A percentile compares a stretch with the other conserved stretches of the same genome.
Conservation (phyloP, 1,140 invertebrate genomes). For the Parapsyche elsis region DNA sequence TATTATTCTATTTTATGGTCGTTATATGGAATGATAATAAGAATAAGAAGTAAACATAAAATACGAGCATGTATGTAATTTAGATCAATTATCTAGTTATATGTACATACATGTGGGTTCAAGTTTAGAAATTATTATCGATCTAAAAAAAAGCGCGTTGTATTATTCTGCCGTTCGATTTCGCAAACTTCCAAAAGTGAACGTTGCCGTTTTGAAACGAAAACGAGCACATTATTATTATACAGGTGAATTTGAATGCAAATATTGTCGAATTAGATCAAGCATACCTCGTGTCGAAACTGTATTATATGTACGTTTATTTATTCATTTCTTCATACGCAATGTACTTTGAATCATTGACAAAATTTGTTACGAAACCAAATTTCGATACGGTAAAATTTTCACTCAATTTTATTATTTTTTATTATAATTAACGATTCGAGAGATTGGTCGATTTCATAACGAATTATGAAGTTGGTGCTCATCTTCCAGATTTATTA, state of each 20-base stretch:
- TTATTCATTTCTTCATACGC: neutral
- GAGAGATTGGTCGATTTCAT: constrained; percentile 8
- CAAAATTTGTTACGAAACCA: neutral
- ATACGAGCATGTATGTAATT: too few species aligned
- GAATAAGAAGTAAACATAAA: too few species aligned
- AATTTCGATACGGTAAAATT: neutral
- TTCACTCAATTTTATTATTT: too few species aligned
- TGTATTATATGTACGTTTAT: neutral
- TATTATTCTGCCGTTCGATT: constrained; percentile 4
- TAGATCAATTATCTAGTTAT: too few species aligned
- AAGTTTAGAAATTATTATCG: too few species aligned
- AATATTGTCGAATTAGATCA: constrained; percentile 24
- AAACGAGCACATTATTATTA: neutral
- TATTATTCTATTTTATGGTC: neutral
- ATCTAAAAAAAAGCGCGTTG: too few species aligned
- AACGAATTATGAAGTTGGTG: neutral
- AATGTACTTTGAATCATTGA: neutral
- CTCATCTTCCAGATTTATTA: constrained; percentile 8
- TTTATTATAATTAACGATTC: too few species aligned
- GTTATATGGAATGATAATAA: too few species aligned
- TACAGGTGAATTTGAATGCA: constrained; percentile 29
- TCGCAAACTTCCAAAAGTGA: constrained; percentile 30
- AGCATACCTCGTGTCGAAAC: neutral
- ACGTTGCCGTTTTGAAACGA: constrained; percentile 26
- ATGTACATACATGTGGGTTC: neutral